Evolutionary conservation across 2,888 invertebrate species (phyloP).

Genomic region (Machimus atricapillus): DNA sequence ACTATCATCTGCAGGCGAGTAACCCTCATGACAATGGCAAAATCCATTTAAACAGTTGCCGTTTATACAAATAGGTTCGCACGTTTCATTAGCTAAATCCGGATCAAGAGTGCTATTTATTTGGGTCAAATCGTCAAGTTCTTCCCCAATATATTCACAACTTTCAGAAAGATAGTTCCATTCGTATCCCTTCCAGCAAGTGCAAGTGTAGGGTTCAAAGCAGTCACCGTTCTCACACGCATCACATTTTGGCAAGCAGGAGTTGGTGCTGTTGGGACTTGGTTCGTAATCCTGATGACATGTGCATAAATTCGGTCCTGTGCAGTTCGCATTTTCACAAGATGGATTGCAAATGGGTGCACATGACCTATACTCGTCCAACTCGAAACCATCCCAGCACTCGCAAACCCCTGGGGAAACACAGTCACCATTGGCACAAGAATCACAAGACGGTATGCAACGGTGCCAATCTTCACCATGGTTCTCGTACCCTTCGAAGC

Average conservation of each 20-base stretch:
- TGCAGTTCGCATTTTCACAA: conserved; percentile 65
- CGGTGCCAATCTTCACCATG: conserved; percentile 54
- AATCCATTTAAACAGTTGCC: background rate
- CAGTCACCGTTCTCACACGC: conserved; percentile 51
- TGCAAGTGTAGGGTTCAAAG: conserved; percentile 53
- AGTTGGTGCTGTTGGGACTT: conserved; percentile 50
- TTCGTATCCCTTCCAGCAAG: conserved; percentile 58
- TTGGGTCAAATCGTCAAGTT: background rate
- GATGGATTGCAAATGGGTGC: conserved; percentile 62
- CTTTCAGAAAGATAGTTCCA: conserved; percentile 68
- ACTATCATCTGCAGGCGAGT: conserved; percentile 14
- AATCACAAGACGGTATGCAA: conserved; percentile 56
- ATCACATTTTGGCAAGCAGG: conserved; percentile 45
- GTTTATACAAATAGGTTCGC: background rate
- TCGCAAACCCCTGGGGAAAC: conserved; percentile 49
- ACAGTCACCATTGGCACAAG: conserved; percentile 55
- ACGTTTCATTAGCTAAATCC: conserved; percentile 53
- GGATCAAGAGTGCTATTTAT: conserved; percentile 68
- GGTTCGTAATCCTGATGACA: conserved; percentile 58
- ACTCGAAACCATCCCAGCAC: conserved; percentile 48
- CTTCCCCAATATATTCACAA: conserved; percentile 66
- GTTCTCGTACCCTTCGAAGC: conserved; percentile 57
- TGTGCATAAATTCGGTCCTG: conserved; percentile 58
- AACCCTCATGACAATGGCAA: background rate
- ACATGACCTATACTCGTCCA: conserved; percentile 30